phyloP scores from a whole-genome alignment of 2,113 vertebrate genomes.

The Aythya baeri region DNA sequence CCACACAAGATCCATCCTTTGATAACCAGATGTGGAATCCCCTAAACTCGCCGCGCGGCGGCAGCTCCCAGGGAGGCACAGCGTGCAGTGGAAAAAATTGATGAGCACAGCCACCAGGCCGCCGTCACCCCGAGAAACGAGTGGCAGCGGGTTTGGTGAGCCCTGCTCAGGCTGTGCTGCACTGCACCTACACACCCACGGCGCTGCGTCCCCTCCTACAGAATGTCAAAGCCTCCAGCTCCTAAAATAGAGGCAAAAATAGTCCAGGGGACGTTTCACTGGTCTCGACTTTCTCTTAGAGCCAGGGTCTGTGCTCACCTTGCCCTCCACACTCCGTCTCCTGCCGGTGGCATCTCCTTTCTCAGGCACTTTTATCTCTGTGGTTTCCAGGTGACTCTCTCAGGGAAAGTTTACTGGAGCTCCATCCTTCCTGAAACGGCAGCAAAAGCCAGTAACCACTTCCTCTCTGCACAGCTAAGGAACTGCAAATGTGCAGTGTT shows the following conservation, averaged over 20 bases:
- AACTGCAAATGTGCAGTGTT: conserved; percentile 29
- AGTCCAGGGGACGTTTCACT: background rate
- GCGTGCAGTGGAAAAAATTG: conserved; percentile 18
- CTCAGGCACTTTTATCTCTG: background rate
- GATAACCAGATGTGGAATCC: conserved; percentile 48
- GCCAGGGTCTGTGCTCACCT: background rate
- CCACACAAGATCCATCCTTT: conserved; percentile 42
- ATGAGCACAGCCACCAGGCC: background rate
- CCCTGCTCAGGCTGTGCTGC: background rate
- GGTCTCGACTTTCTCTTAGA: background rate
- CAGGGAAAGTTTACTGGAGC: conserved; percentile 65
- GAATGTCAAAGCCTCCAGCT: conserved; percentile 29
- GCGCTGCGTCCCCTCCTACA: background rate
- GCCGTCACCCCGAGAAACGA: background rate
- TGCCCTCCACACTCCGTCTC: background rate
- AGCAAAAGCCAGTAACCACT: conserved; percentile 43
- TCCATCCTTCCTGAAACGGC: conserved; percentile 51
- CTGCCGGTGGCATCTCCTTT: background rate
- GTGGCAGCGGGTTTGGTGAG: background rate
- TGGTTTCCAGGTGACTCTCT: conserved; percentile 61
- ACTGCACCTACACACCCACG: background rate
- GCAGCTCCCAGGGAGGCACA: background rate
- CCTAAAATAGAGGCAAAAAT: background rate
- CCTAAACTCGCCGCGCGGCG: background rate
- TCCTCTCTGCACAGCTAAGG: conserved; percentile 52